Percentiles rank a stretch among this genome's conserved stretches.
phyloP scores from a whole-genome alignment of 2,797 vertebrate species.

The Parauchenoglanis ngamensis region DNA sequence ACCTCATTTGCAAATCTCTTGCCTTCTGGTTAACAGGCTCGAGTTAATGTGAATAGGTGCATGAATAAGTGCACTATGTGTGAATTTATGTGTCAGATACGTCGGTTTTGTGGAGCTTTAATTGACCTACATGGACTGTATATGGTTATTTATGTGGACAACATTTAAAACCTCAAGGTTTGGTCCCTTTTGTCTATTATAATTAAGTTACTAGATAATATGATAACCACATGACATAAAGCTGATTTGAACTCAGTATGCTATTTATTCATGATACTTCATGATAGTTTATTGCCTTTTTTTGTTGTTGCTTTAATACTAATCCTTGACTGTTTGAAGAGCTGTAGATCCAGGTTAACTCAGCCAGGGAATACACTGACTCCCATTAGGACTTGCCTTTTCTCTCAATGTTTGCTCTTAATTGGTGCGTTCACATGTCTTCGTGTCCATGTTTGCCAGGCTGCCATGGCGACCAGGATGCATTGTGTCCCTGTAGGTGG shows the following conservation, averaged over 20 bases:
- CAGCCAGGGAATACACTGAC: slow-evolving; percentile 16
- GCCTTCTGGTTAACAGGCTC: slow-evolving; percentile 4
- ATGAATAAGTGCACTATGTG: slow-evolving; percentile 9
- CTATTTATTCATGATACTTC: background rate
- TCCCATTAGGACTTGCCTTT: slow-evolving; percentile 37
- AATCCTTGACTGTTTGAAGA: background rate
- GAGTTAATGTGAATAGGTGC: slow-evolving; percentile 3
- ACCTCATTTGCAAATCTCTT: slow-evolving; percentile 36
- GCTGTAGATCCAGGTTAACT: slow-evolving; percentile 16
- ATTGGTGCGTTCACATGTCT: slow-evolving; percentile 59
- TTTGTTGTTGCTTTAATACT: background rate
- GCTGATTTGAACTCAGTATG: background rate
- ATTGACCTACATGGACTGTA: background rate
- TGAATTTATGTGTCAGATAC: background rate
- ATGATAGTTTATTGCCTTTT: background rate
- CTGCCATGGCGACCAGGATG: slow-evolving; percentile 35
- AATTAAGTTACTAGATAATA: too few relatives aligned
- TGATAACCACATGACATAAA: background rate
- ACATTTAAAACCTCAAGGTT: background rate
- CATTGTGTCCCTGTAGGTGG: slow-evolving; percentile 49
- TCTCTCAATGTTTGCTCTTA: slow-evolving; percentile 48
- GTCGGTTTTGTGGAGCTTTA: background rate
- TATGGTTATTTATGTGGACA: background rate
- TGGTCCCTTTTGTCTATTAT: background rate
- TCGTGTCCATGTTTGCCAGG: slow-evolving; percentile 46